phyloP scores from a whole-genome alignment of 2,113 vertebrate species.

The Tapirus terrestris region DNA sequence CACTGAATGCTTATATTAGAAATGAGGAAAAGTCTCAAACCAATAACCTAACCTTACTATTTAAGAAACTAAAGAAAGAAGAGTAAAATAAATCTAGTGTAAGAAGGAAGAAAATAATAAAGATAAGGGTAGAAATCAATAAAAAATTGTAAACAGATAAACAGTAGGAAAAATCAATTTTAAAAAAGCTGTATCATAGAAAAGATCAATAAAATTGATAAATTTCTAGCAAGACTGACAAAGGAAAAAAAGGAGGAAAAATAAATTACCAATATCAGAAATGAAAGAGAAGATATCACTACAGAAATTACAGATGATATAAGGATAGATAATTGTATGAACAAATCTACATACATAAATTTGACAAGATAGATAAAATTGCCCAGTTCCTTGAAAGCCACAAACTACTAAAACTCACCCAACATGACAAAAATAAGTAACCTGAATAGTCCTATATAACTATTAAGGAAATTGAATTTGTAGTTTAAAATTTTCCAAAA shows the following conservation, averaged over 20 bases:
- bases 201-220: conserved; percentile 8
- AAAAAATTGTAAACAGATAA: neutral
- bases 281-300: neutral
- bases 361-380: neutral
- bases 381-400: neutral
- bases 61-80: neutral
- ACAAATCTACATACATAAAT: neutral
- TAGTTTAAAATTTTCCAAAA: neutral
- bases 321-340: neutral
- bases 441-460: neutral
- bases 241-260: neutral
- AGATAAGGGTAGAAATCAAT: neutral
- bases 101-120: neutral
- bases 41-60: neutral
- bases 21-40: neutral
- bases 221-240: neutral
- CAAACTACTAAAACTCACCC: neutral
- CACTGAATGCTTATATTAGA: neutral
- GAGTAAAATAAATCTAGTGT: neutral
- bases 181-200: neutral
- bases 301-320: neutral
- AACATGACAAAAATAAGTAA: neutral
- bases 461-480: neutral
- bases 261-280: neutral
- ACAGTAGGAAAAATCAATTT: neutral